Evolutionary conservation across 2,888 invertebrate species (phyloP).

Genomic region (Alloscopus bannaensis): DNA sequence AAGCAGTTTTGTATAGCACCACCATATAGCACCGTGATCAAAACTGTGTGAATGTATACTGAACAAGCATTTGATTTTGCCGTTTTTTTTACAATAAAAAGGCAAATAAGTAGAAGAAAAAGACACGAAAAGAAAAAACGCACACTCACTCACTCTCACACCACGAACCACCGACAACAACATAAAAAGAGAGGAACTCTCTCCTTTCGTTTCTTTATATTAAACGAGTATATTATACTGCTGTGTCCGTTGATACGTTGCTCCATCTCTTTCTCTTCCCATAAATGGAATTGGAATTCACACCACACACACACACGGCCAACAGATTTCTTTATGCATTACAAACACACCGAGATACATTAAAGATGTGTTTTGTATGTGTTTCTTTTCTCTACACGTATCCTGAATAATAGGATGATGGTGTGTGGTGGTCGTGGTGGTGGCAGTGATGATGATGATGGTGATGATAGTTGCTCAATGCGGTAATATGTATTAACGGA

Average conservation of each 20-base stretch:
- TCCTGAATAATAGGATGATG: slow-evolving; percentile 16
- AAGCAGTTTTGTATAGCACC: no score
- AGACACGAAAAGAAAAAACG: slow-evolving; percentile 4
- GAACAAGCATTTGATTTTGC: no score
- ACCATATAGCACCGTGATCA: no score
- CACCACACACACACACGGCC: not conserved
- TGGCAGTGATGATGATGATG: slow-evolving; percentile 17
- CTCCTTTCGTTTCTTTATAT: no score
- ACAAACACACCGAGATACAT: not conserved
- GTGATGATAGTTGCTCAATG: slow-evolving; percentile 15
- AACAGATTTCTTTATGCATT: slow-evolving; percentile 3
- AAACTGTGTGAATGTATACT: no score
- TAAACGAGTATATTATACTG: no score
- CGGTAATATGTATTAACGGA: slow-evolving; percentile 28
- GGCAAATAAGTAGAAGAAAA: no score
- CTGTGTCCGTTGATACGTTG: no score
- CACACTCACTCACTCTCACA: no score
- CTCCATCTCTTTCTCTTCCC: not conserved
- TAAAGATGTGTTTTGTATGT: slow-evolving; percentile 13
- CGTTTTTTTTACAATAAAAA: no score
- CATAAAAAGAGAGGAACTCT: no score
- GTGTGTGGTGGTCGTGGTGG: no score
- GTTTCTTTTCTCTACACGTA: slow-evolving; percentile 6
- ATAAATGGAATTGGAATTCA: slow-evolving; percentile 2
- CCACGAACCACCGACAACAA: not conserved